Percentiles rank a stretch among this genome's conserved stretches.
These are phyloP conservation scores for Fulica atra DNA, from an alignment of 2,113 vertebrate genomes.

Conservation along the genomic window DNA sequence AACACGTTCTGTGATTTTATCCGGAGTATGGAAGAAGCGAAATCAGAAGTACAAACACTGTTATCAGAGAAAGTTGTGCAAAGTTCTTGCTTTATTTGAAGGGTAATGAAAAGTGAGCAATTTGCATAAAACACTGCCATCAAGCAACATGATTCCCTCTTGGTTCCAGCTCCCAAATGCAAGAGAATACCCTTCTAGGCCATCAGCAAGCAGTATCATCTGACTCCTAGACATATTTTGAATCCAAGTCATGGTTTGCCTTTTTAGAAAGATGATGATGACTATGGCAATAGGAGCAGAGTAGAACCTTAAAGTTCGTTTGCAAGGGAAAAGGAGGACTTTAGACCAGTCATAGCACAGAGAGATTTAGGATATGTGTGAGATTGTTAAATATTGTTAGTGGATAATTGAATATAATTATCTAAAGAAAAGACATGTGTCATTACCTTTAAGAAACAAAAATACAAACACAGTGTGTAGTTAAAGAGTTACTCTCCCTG, in stretches of 20 bases:
- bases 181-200: not conserved
- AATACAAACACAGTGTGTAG: not conserved
- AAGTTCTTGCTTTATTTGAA: not conserved
- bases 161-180: not conserved
- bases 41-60: not conserved
- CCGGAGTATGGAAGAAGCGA: not conserved
- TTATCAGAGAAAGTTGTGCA: not conserved
- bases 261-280: not conserved
- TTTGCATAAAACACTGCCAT: not conserved
- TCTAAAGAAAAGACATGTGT: not conserved
- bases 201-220: not conserved
- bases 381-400: not conserved
- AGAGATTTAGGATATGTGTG: rapidly evolving
- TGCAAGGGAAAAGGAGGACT: not conserved
- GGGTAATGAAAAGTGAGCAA: not conserved
- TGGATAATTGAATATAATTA: not conserved
- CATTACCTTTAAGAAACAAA: not conserved
- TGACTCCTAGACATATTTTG: not conserved
- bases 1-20: not conserved
- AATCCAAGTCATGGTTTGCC: not conserved
- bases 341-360: not conserved
- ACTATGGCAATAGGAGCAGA: not conserved
- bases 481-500: not conserved
- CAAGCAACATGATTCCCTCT: not conserved
- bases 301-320: not conserved